Base-by-base conservation (phyloP, 2,113 vertebrate species). In the Bos javanicus region DNA sequence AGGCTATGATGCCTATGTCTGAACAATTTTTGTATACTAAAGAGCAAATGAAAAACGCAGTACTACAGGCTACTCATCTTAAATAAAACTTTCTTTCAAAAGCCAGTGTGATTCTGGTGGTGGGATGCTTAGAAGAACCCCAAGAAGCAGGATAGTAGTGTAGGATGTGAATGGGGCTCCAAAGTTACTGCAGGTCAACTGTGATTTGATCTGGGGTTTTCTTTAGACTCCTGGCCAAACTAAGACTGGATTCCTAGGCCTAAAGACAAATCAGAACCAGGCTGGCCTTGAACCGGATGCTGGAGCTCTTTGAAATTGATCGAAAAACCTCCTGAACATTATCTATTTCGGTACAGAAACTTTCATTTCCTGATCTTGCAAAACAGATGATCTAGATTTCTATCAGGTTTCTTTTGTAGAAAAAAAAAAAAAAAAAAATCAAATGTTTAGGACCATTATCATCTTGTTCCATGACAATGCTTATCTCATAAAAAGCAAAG, bases 241-340 rank as follows among this genome's bases (percentile, higher is more conserved):
- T 90, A 46, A 84, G 84, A 56, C 48, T 92, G 62, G 83, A 93
- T 93, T 90, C 93, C 46, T 8, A 93, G 71, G 84, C 67, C 93
- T 83, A 62, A 97, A 97, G 78, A 95, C 80, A 97, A 97, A 95
- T 94, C 39, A 88, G 82, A 93, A 90, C 64, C 89, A 96, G 86
- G 90, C 0, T 93, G 87, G 92, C 52, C 94, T 96, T 46, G 62
- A 80, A 95, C 64, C 25, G 15, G 80, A 67, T 84, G n/a, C 81
- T 56, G 52, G 81, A 56, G 81, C 81, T 84, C 54, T 56, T 39
- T 26, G 12, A 84, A 96, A 87, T 1, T 26, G 50, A 64, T 3
- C 74, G 74, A 89, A 88, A 98, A 96, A 64, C 87, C 87, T 93
- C 87, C 64, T 59, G 62, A 89, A 89, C 80, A 56, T 76, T 92